Evolutionary conservation across 2,888 invertebrate genomes (phyloP), one percentile per base, ranked within the genome.

Genomic region (Melieria omissa): DNA sequence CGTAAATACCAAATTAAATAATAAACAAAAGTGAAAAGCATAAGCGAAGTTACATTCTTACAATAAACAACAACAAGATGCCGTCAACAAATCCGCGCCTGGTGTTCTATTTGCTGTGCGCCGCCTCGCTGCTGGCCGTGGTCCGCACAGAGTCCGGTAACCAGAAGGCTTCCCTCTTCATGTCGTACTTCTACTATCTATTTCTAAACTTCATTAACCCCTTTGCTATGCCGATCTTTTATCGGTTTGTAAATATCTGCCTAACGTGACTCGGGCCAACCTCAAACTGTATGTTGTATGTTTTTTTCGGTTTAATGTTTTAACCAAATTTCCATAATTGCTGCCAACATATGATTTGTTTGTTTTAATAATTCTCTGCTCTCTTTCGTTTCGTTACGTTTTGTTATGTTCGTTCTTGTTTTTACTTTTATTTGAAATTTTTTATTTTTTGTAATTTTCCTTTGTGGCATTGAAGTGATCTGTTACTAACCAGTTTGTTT

Each of bases 111-210:
- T 70, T 84, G 70, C 75, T 85, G 60, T 85, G 84, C 68, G 82
- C 80, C 63, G 82, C 82, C 64, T 84, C 84, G 16, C 76, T 84
- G 41, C 65, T 85, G 74, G 85, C 84, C 58, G 82, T 84, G 62
- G 80, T 81, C 54, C 81, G 80, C 73, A 81, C 84, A 68, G 84
- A 85, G 76, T 77, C 83, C 77, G 84, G 85, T 84, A 82, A 79
- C 83, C 77, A 80, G 66, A 76, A 65, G 61, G 71, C 74, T 72
- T 72, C 76, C 14, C 75, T 75, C 64, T 81, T 84, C 75, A 80
- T 84, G 82, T 83, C 83, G 47, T 84, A 84, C 76, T 84, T 84
- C 73, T 85, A 83, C 76, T 84, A 83, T 77, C 74, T 85, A 66
- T 72, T 84, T 71, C 74, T 84, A 47, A 84, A 84, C 74, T 84